Percentiles rank a stretch among this genome's conserved stretches.
Evolutionary conservation across 2,888 invertebrate genomes (phyloP).

Genomic region (Escarpia spicata): DNA sequence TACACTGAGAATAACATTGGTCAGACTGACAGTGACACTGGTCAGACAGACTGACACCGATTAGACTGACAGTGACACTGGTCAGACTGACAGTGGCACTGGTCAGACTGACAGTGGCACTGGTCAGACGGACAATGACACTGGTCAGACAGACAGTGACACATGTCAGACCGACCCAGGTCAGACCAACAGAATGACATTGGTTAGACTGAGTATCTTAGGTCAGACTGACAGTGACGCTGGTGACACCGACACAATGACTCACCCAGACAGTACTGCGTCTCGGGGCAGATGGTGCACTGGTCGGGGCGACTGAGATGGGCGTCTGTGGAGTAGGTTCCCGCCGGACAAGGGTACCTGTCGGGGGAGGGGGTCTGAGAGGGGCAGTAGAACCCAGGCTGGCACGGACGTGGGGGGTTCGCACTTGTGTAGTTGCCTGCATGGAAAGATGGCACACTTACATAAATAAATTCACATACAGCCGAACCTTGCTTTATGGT

Average conservation of each 20-base stretch:
- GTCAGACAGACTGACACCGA: too few relatives aligned
- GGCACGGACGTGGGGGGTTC: slow-evolving; percentile 46
- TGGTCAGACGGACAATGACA: too few relatives aligned
- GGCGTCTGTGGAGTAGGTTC: slow-evolving; percentile 52
- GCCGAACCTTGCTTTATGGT: too few relatives aligned
- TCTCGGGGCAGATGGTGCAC: slow-evolving; percentile 56
- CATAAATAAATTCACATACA: not conserved
- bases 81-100: too few relatives aligned
- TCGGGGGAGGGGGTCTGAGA: slow-evolving; percentile 53
- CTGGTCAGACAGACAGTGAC: not conserved
- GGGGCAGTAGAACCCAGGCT: slow-evolving; percentile 59
- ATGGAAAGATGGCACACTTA: not conserved
- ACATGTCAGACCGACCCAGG: not conserved
- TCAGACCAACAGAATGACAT: not conserved
- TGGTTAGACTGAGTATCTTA: not conserved
- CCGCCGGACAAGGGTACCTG: slow-evolving; percentile 57
- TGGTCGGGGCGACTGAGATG: slow-evolving; percentile 48
- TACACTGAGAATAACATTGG: too few relatives aligned
- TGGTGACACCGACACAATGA: not conserved
- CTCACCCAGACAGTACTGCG: slow-evolving; percentile 55
- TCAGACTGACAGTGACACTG: too few relatives aligned
- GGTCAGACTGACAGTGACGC: not conserved
- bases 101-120: too few relatives aligned
- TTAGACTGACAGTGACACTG: too few relatives aligned
- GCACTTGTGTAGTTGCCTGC: slow-evolving; percentile 35